A percentile compares a stretch with the other conserved stretches of the same genome.
Conservation (phyloP, 2,113 vertebrate species). For the Motacilla tschutschensis region DNA sequence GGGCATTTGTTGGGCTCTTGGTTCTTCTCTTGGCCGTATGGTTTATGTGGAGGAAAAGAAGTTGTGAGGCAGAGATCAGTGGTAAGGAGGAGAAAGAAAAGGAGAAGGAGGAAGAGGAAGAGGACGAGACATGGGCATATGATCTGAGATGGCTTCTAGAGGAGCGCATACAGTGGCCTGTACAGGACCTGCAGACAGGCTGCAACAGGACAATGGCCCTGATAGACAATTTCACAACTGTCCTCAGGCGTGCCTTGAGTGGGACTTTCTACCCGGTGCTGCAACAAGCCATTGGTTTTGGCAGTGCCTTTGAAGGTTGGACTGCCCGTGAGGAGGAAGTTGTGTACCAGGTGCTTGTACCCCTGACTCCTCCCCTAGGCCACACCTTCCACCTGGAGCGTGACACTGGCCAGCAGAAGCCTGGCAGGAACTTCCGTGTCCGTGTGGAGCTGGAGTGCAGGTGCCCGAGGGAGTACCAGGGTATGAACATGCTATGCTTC, state of each 20-base stretch:
- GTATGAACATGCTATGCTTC: not conserved
- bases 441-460: not conserved
- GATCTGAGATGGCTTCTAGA: not conserved
- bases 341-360: not conserved
- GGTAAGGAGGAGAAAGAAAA: not conserved
- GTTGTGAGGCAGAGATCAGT: not conserved
- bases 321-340: not conserved
- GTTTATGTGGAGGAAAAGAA: not conserved
- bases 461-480: not conserved
- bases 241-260: not conserved
- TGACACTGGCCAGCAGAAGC: not conserved
- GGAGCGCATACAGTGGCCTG: not conserved
- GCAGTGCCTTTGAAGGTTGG: not conserved
- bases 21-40: not conserved
- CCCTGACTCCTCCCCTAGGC: not conserved
- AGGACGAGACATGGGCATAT: not conserved
- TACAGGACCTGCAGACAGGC: not conserved
- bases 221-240: not conserved
- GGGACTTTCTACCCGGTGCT: not conserved
- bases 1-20: not conserved
- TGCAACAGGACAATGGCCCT: not conserved
- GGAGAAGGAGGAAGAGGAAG: not conserved
- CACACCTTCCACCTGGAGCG: not conserved
- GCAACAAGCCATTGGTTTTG: not conserved
- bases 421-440: not conserved